Base-by-base conservation (phyloP, 2,797 vertebrate genomes). In the Loriculus beryllinus region DNA sequence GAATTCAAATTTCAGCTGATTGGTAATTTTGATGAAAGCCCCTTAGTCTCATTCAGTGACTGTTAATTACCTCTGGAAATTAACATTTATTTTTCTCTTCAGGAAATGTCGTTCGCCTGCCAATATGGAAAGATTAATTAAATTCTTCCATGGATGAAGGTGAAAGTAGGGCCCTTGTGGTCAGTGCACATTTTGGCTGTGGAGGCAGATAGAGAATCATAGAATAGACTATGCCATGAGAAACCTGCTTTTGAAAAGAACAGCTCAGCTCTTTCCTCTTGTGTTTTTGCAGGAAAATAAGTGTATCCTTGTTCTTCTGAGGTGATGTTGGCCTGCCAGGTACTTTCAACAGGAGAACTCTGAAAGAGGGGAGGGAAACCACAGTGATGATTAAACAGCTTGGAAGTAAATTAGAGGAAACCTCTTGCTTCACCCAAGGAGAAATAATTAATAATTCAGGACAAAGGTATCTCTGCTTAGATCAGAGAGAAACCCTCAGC, bases 11-110 rank as follows among this genome's bases (percentile, higher is more conserved):
- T 87, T 82, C 87, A 96, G 89, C 87, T 96, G 95, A 97, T 95
- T 96, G 92, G 92, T 96, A 93, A 95, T 96, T 96, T 94, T 96
- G 86, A 96, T 95, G 91, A 96, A 97, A 96, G 80, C 92, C 89
- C 89, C 92, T 94, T 90, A 92, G 91, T 95, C 89, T 96, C 89
- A 93, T 97, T 96, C 92, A 94, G 72, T 86, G 89, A 76, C 80
- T 94, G 95, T 93, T 95, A 92, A 94, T 96, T 95, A 95, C 93
- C 82, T 84, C 85, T 95, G 93, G 80, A 96, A 97, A 95, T 97
- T 94, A 94, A 91, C 87, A 43, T 92, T 93, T 96, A 69, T 95
- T 96, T 93, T 96, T 95, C 92, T 93, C 80, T 93, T 91, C 82
- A 94, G 95, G 87, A 96, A 93, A 93, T 96, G 92, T 88, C 95